Conservation (phyloP, 2,888 invertebrate species). For the Cartodere bifasciata region DNA sequence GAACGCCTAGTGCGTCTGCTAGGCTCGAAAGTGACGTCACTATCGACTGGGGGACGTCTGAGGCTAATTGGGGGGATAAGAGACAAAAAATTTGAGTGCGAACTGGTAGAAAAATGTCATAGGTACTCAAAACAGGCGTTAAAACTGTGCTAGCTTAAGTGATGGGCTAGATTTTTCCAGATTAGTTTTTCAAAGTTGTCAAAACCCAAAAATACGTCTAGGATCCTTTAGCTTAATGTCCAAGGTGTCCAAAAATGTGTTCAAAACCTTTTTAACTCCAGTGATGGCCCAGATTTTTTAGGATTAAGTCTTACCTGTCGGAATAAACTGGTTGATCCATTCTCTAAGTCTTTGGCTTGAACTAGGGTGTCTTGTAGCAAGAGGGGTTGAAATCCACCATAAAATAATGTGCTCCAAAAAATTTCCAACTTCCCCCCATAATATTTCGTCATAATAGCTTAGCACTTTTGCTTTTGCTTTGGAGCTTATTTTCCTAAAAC, state of each 20-base stretch:
- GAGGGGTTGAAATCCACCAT: slow-evolving; percentile 70
- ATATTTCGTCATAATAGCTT: slow-evolving; percentile 57
- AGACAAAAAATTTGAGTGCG: too few species aligned
- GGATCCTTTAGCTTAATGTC: too few species aligned
- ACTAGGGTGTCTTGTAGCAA: slow-evolving; percentile 51
- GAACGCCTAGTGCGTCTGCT: slow-evolving; percentile 65
- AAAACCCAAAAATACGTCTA: too few species aligned
- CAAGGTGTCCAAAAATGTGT: too few species aligned
- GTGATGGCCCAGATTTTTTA: too few species aligned
- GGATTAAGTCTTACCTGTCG: slow-evolving; percentile 39
- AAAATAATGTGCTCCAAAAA: slow-evolving; percentile 69
- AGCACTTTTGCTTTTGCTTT: slow-evolving; percentile 50
- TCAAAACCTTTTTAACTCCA: too few species aligned
- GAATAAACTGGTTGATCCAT: slow-evolving; percentile 49
- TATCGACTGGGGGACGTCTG: slow-evolving; percentile 57
- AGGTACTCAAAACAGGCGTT: too few species aligned
- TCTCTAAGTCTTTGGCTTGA: slow-evolving; percentile 52
- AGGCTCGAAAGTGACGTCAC: slow-evolving; percentile 59
- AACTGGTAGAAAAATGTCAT: too few species aligned
- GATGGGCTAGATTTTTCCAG: too few species aligned
- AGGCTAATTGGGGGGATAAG: too few species aligned
- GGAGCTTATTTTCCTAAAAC: slow-evolving; percentile 44
- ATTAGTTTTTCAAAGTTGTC: too few species aligned
- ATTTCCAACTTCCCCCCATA: slow-evolving; percentile 73
- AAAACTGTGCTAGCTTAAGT: too few species aligned